These are phyloP conservation scores for Oryzias sinensis DNA, from an alignment of 2,797 vertebrate species.

Conservation along the genomic window DNA sequence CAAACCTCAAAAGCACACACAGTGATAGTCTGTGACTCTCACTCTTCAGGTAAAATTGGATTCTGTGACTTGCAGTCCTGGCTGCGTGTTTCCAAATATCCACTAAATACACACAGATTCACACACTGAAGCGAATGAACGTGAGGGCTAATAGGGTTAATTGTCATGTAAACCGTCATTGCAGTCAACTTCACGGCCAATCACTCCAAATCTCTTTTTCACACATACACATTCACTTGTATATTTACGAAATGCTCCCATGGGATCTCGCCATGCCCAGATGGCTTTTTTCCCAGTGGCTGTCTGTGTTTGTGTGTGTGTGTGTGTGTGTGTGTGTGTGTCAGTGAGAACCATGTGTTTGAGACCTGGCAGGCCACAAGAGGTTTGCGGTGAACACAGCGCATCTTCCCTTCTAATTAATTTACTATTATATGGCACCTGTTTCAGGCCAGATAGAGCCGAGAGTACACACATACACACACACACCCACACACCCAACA, in stretches of 20 bases:
- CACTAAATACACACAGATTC: neutral
- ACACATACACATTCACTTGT: conserved; percentile 15
- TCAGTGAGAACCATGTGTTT: conserved; percentile 23
- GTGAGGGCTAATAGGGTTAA: conserved; percentile 95
- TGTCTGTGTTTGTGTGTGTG: conserved; percentile 13
- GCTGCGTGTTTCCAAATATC: neutral
- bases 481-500: conserved; percentile 27
- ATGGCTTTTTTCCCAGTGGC: conserved; percentile 89
- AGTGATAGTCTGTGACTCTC: too few relatives aligned
- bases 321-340: conserved; percentile 21
- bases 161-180: conserved; percentile 92
- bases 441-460: conserved; percentile 96
- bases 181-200: conserved; percentile 85
- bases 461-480: conserved; percentile 49
- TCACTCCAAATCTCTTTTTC: conserved; percentile 57
- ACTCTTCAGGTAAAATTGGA: too few relatives aligned
- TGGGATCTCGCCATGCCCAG: conserved; percentile 87
- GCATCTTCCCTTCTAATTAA: conserved; percentile 99
- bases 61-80: too few relatives aligned
- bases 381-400: conserved; percentile 91
- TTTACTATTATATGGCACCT: conserved; percentile 99
- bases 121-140: conserved; percentile 54
- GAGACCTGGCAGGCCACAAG: conserved; percentile 88
- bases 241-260: conserved; percentile 72
- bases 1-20: too few relatives aligned